These are phyloP conservation scores for Anastrepha ludens DNA, from an alignment of 1,140 invertebrate genomes.

Conservation along the genomic window DNA sequence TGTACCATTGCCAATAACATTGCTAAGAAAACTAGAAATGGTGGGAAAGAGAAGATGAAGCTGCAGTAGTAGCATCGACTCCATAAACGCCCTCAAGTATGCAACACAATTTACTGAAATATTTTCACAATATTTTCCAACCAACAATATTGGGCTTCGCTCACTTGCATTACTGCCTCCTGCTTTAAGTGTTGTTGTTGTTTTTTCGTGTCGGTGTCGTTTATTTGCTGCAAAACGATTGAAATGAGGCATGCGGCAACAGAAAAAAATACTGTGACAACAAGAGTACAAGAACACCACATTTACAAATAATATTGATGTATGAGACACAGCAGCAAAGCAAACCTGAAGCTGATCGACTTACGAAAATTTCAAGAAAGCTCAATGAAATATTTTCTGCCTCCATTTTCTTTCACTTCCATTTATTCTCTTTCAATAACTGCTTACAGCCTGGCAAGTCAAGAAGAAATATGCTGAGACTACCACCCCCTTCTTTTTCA, in stretches of 20 bases:
- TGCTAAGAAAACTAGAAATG: not conserved
- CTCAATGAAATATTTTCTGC: slow-evolving; percentile 7
- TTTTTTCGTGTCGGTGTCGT: not conserved
- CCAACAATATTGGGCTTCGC: not conserved
- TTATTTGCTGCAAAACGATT: slow-evolving; percentile 26
- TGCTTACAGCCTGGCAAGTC: not conserved
- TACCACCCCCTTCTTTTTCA: not conserved
- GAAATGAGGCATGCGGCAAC: not conserved
- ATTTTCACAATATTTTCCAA: slow-evolving; percentile 34
- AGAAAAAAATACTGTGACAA: not conserved
- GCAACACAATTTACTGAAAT: slow-evolving; percentile 30
- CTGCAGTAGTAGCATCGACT: not conserved
- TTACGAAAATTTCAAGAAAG: not conserved
- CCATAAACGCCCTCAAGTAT: slow-evolving; percentile 31
- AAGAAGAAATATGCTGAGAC: not conserved
- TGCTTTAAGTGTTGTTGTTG: not conserved
- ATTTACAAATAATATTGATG: not conserved
- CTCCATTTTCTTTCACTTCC: slow-evolving; percentile 3
- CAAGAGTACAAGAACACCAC: not conserved
- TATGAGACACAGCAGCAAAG: not conserved
- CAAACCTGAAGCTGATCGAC: not conserved
- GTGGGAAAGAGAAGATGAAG: not conserved
- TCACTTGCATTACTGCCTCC: not conserved
- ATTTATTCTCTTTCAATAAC: slow-evolving; percentile 26
- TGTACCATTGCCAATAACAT: not conserved